Conservation (phyloP, 2,113 vertebrate species). For the Podocnemis expansa region DNA sequence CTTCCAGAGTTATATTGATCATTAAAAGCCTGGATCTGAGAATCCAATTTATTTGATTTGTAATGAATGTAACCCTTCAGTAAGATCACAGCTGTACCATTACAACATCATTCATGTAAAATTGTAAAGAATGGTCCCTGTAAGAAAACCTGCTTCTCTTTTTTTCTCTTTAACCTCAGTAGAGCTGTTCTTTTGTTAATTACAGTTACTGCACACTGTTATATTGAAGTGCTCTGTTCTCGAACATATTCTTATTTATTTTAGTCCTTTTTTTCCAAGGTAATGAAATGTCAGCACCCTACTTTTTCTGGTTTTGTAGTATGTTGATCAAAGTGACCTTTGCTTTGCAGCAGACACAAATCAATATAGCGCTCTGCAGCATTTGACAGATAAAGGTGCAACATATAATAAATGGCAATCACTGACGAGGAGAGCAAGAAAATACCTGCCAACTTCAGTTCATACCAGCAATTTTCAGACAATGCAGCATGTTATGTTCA, state of each 20-base stretch:
- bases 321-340: conserved; percentile 93
- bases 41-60: conserved; percentile 40
- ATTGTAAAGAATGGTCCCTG: conserved; percentile 77
- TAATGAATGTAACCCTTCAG: conserved; percentile 64
- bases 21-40: conserved; percentile 43
- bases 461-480: conserved; percentile 89
- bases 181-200: conserved; percentile 87
- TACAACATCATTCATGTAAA: conserved; percentile 73
- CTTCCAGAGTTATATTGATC: conserved; percentile 25
- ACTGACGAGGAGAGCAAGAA: conserved; percentile 78
- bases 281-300: conserved; percentile 90
- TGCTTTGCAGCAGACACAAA: conserved; percentile 85
- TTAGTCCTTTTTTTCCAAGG: conserved; percentile 82
- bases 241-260: conserved; percentile 88
- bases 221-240: conserved; percentile 82
- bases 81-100: conserved; percentile 76
- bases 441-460: conserved; percentile 86
- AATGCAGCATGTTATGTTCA: conserved; percentile 88
- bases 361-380: conserved; percentile 85
- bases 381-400: conserved; percentile 86
- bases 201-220: conserved; percentile 84
- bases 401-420: conserved; percentile 93
- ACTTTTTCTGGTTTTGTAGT: conserved; percentile 81
- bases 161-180: conserved; percentile 72
- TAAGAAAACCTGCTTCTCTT: conserved; percentile 67